Percentiles rank a stretch among this genome's conserved stretches.
Evolutionary conservation across 2,888 invertebrate species (phyloP).

Genomic region (Philereme transversata): DNA sequence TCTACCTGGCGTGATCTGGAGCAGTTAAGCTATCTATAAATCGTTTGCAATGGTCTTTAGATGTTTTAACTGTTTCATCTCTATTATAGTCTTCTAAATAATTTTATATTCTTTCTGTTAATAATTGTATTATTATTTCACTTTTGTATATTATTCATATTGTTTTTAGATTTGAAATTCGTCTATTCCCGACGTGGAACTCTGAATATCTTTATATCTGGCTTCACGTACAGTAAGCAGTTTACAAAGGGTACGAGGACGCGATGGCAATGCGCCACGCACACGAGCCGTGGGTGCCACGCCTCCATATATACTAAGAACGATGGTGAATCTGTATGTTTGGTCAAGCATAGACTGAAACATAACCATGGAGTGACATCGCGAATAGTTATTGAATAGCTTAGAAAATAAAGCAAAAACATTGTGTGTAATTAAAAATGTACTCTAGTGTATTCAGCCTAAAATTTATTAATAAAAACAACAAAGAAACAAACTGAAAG

Average conservation of each 20-base stretch:
- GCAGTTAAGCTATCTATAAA: no score
- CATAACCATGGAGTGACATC: neutral
- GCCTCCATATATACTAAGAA: neutral
- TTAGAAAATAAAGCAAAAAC: no score
- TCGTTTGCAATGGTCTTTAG: no score
- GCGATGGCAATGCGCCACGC: constrained; percentile 21
- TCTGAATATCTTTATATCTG: constrained; percentile 4
- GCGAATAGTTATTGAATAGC: neutral
- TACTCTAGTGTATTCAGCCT: no score
- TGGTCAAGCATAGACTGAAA: neutral
- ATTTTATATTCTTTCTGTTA: neutral
- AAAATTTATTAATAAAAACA: no score
- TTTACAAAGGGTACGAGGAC: neutral
- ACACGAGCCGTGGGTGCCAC: constrained; percentile 1
- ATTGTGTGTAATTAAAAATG: no score
- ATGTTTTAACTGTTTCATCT: no score
- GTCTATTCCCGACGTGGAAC: constrained; percentile 13
- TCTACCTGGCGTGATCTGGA: no score
- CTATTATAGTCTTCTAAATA: no score
- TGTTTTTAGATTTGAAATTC: constrained; percentile 4
- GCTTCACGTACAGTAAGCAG: constrained; percentile 15
- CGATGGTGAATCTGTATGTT: neutral
- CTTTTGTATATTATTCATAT: neutral
- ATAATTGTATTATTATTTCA: neutral
- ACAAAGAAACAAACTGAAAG: neutral